A percentile compares a stretch with the other conserved stretches of the same genome.
Conservation (phyloP, 92 coral and sea anemone genomes). For the Micromussa lordhowensis region DNA sequence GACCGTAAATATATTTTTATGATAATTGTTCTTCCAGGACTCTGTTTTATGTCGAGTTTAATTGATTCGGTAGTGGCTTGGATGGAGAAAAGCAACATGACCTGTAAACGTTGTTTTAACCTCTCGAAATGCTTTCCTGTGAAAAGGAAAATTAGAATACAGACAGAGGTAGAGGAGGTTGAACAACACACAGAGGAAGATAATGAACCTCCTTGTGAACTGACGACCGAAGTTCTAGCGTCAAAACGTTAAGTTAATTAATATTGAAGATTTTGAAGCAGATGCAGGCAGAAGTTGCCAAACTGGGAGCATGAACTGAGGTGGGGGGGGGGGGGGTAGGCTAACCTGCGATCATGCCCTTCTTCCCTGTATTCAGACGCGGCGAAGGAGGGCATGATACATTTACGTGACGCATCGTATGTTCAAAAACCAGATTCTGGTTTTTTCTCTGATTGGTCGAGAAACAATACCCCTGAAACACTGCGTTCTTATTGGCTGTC, state of each 20-base stretch:
- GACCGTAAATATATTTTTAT: conserved; percentile 10
- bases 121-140: neutral
- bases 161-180: neutral
- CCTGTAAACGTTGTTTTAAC: neutral
- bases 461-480: too few relatives aligned
- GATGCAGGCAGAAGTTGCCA: neutral
- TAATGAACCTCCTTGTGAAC: neutral
- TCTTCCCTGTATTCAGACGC: too few relatives aligned
- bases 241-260: neutral
- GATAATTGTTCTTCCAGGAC: conserved; percentile 32
- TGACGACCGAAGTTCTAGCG: neutral
- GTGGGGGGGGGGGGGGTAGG: too few relatives aligned
- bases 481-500: too few relatives aligned
- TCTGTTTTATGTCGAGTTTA: conserved; percentile 47
- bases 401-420: too few relatives aligned
- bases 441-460: too few relatives aligned
- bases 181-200: neutral
- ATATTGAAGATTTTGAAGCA: neutral
- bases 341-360: too few relatives aligned
- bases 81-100: conserved; percentile 22
- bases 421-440: too few relatives aligned
- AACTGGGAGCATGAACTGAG: too few relatives aligned
- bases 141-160: neutral
- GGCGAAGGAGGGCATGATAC: too few relatives aligned
- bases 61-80: conserved; percentile 46